Evolutionary conservation across 2,888 invertebrate species (phyloP).

Genomic region (Hypsopygia costalis): DNA sequence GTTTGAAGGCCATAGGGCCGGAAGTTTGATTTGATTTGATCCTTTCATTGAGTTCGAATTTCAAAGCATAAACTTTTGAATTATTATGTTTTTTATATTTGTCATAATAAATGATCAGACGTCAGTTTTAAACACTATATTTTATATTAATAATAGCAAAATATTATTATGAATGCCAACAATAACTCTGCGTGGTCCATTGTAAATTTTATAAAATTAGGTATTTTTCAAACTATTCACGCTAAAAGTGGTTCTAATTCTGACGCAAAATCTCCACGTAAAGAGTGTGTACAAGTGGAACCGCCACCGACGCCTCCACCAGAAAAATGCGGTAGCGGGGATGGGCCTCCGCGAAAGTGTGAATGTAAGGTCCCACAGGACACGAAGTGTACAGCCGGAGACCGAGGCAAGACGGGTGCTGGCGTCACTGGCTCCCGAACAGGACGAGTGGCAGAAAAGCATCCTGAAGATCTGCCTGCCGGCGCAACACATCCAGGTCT

Average conservation of each 20-base stretch:
- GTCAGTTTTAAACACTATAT: not conserved
- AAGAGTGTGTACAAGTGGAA: constrained; percentile 14
- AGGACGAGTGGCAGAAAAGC: constrained; percentile 33
- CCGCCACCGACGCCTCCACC: too few relatives aligned
- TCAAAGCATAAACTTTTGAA: not conserved
- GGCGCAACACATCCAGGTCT: constrained; percentile 61
- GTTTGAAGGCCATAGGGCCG: too few relatives aligned
- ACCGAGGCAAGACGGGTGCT: constrained; percentile 70
- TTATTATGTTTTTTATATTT: not conserved
- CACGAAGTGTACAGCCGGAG: constrained; percentile 28
- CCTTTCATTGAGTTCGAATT: too few relatives aligned
- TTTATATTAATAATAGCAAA: not conserved
- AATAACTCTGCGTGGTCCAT: constrained; percentile 23
- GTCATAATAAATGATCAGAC: too few relatives aligned
- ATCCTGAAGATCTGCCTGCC: constrained; percentile 40
- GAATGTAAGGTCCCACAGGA: too few relatives aligned
- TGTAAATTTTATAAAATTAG: constrained; percentile 47
- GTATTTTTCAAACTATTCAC: constrained; percentile 51
- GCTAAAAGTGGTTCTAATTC: constrained; percentile 49
- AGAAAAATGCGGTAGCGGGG: too few relatives aligned
- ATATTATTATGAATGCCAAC: constrained; percentile 22
- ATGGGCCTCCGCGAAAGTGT: too few relatives aligned
- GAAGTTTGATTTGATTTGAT: too few relatives aligned
- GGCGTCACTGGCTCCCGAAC: constrained; percentile 67
- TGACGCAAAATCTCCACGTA: constrained; percentile 33